Evolutionary conservation across 2,113 vertebrate genomes (phyloP).

Genomic region (Solea solea): DNA sequence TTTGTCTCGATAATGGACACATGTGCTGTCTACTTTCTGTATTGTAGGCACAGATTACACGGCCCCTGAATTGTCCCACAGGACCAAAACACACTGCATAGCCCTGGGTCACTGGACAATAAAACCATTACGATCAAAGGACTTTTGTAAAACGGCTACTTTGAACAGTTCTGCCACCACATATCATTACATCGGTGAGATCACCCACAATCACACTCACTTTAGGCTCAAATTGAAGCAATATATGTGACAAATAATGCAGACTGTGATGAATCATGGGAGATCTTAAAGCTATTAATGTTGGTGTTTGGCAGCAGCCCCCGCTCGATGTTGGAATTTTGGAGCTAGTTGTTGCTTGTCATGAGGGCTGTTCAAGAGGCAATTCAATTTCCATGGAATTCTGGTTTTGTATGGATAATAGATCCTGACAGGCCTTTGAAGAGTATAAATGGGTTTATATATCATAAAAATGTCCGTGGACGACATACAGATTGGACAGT

Average conservation of each 20-base stretch:
- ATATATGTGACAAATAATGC: constrained; percentile 44
- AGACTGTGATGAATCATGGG: constrained; percentile 37
- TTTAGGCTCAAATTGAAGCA: constrained; percentile 37
- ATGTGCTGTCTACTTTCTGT: background rate
- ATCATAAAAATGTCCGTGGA: background rate
- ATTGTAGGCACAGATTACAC: background rate
- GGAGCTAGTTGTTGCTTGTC: constrained; percentile 70
- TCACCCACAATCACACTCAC: constrained; percentile 25
- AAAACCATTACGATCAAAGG: constrained; percentile 12
- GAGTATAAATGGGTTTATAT: constrained; percentile 43
- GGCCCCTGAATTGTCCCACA: no score
- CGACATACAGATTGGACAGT: constrained; percentile 12
- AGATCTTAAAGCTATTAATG: constrained; percentile 73
- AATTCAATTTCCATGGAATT: constrained; percentile 54
- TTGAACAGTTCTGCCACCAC: background rate
- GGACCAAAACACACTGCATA: background rate
- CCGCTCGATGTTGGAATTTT: constrained; percentile 55
- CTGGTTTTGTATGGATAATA: constrained; percentile 44
- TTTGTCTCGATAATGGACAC: no score
- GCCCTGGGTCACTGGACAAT: background rate
- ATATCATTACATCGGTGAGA: constrained; percentile 10
- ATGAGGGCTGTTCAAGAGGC: constrained; percentile 60
- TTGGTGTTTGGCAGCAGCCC: constrained; percentile 59
- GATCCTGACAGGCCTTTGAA: constrained; percentile 56
- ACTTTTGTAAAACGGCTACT: constrained; percentile 15